Evolutionary conservation across 2,113 vertebrate species (phyloP), one percentile per base, ranked within the genome.

Genomic region (Prochilodus magdalenae): DNA sequence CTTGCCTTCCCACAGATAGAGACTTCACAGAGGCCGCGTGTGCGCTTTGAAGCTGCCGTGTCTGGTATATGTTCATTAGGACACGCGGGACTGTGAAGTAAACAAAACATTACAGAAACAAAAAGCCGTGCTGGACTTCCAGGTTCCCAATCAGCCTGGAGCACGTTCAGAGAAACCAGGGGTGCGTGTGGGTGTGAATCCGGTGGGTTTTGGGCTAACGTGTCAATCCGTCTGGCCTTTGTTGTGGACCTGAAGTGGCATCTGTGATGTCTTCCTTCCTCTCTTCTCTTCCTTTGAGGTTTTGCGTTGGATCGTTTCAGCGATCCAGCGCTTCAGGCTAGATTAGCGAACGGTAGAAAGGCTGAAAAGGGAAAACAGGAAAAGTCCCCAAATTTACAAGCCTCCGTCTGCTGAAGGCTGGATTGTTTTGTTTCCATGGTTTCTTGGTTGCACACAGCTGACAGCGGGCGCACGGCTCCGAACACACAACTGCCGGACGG

Each of bases 401-500:
- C 60, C 15, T 63, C 81, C 57, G 67, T 84, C 75, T 63, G 73
- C 75, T 16, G 78, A 91, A 83, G 90, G 85, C 86, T 90, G 85
- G 87, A 92, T 89, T 93, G 92, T 94, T 94, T 93, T 92, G 93
- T 94, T 94, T 91, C 93, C 91, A 94, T 93, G 91, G 93, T 89
- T 90, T 90, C 90, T 87, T 85, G 84, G 89, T 87, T 92, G 86
- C 88, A 90, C 90, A 91, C 91, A 90, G 91, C 90, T 90, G 89
- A 93, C 88, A 91, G 87, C 84, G 84, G 89, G 57, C 30, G 26
- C 83, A 80, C 30, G 33, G 59, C 33, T 26, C 60, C 66, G 27
- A 15, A 72, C 24, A 77, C 66, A 72, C 73, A 55, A 67, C 66
- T 63, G 51, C 65, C 44, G 53, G 80, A 70, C 6, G 36, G 59